Conservation (phyloP, 2,888 invertebrate species). For the Heliconius hortense region DNA sequence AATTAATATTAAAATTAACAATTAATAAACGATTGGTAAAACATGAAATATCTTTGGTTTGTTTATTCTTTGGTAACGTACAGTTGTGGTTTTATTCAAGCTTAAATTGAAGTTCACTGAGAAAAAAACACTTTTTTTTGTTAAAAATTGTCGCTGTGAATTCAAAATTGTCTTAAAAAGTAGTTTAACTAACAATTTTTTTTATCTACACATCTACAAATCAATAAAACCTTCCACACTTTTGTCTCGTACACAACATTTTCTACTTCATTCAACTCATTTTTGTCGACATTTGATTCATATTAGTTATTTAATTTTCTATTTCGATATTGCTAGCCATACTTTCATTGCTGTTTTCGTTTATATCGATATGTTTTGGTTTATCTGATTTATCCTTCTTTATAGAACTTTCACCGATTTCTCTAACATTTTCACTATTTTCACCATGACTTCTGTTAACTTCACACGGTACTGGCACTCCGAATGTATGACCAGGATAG, state of each 20-base stretch:
- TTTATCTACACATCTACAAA: neutral
- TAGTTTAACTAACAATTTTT: neutral
- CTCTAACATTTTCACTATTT: slow-evolving; percentile 52
- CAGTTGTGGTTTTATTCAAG: neutral
- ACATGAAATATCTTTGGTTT: slow-evolving; percentile 47
- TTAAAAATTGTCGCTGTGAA: neutral
- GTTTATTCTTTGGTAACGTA: slow-evolving; percentile 36
- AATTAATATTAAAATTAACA: slow-evolving; percentile 44
- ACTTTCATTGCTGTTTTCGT: slow-evolving; percentile 77
- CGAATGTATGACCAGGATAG: slow-evolving; percentile 74
- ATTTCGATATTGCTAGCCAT: slow-evolving; percentile 79
- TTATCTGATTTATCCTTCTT: slow-evolving; percentile 60
- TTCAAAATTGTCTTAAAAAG: neutral
- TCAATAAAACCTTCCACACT: neutral
- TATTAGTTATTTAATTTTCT: slow-evolving; percentile 63
- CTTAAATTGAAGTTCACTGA: neutral
- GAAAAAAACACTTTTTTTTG: neutral
- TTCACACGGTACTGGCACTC: slow-evolving; percentile 66
- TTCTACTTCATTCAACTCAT: slow-evolving; percentile 37
- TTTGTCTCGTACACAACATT: slow-evolving; percentile 31
- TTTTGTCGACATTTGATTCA: neutral
- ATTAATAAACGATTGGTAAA: slow-evolving; percentile 39
- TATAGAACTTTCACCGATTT: slow-evolving; percentile 55
- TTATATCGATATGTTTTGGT: slow-evolving; percentile 61
- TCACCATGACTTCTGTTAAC: slow-evolving; percentile 64